phyloP scores from a whole-genome alignment of 2,888 invertebrate species.

The Scaeva pyrastri region DNA sequence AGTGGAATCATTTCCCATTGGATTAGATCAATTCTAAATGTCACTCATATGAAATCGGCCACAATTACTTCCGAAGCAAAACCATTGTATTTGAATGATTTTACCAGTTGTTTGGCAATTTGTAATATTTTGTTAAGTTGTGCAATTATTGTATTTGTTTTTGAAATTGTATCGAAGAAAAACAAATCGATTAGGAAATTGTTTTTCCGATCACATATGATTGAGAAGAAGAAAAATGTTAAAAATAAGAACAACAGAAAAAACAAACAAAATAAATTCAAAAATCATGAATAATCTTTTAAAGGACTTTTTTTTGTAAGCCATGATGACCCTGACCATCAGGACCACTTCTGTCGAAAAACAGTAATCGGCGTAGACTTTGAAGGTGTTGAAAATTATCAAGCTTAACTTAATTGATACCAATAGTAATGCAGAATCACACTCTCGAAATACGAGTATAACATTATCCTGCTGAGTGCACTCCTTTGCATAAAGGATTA shows the following conservation, averaged over 20 bases:
- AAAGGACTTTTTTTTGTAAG: no score
- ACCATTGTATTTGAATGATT: conserved; percentile 39
- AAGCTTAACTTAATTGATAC: conserved; percentile 14
- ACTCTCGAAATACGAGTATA: conserved; percentile 11
- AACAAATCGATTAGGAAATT: conserved; percentile 12
- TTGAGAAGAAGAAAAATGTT: conserved; percentile 1
- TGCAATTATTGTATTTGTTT: conserved; percentile 21
- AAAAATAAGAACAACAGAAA: background rate
- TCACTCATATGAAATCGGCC: conserved; percentile 23
- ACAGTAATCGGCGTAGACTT: no score
- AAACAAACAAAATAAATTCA: background rate
- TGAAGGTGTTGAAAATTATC: conserved; percentile 40
- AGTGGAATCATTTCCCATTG: conserved; percentile 42
- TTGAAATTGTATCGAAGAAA: conserved; percentile 32
- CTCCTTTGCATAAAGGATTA: conserved; percentile 15
- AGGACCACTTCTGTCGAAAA: no score
- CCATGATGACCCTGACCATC: no score
- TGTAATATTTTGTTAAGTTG: conserved; percentile 43
- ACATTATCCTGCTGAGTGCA: background rate
- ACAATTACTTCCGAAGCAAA: conserved; percentile 27
- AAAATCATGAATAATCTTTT: background rate
- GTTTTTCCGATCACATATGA: background rate
- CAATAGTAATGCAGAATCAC: conserved; percentile 38
- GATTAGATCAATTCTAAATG: conserved; percentile 34
- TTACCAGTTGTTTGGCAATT: conserved; percentile 50